These are phyloP conservation scores for Urophycis tenuis DNA, from an alignment of 2,797 vertebrate species.

Conservation along the genomic window DNA sequence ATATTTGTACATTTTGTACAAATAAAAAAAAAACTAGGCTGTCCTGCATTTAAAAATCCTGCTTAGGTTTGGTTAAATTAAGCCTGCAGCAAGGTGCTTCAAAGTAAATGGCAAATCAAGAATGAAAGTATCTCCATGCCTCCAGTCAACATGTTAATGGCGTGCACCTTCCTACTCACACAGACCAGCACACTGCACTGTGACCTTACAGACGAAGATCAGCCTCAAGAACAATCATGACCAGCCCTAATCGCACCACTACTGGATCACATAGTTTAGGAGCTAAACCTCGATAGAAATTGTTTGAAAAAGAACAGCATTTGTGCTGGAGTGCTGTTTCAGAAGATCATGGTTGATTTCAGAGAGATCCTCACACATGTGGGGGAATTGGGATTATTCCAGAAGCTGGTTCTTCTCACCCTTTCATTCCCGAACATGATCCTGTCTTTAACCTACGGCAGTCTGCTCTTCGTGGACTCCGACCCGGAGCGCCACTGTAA, in stretches of 20 bases:
- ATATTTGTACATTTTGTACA: no score
- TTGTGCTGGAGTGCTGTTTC: slow-evolving; percentile 3
- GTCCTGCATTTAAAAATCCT: no score
- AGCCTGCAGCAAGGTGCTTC: no score
- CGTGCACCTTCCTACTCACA: no score
- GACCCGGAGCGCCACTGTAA: slow-evolving; percentile 67
- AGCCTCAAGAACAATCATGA: no score
- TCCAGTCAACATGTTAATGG: background rate
- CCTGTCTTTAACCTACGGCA: slow-evolving; percentile 63
- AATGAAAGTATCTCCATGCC: background rate
- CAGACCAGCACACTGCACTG: no score
- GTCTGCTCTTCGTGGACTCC: slow-evolving; percentile 68
- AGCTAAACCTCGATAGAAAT: slow-evolving; percentile 34
- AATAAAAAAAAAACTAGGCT: no score
- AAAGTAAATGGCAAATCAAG: no score
- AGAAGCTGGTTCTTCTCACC: slow-evolving; percentile 63
- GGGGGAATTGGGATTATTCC: slow-evolving; percentile 75
- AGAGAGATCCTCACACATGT: slow-evolving; percentile 64
- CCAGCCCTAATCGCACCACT: no score
- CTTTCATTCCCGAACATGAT: slow-evolving; percentile 60
- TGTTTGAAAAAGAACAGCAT: slow-evolving; percentile 1
- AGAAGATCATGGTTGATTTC: slow-evolving; percentile 59
- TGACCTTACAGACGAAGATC: no score
- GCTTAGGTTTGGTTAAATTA: no score
- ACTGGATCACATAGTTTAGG: no score